Conservation (phyloP, 1,140 invertebrate species). For the Eubasilissa regina region DNA sequence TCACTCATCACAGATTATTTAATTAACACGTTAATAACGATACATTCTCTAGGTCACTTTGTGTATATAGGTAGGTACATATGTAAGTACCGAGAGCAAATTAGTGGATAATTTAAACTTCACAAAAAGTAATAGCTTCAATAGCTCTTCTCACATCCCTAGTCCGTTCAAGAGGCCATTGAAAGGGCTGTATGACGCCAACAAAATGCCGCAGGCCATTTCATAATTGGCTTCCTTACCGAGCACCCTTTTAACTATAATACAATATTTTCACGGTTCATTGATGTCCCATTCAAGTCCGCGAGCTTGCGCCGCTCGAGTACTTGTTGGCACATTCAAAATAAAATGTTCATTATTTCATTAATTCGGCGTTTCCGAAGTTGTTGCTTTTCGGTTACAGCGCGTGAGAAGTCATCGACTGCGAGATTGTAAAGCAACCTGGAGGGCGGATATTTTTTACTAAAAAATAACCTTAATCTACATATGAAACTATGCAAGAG, state of each 20-base stretch:
- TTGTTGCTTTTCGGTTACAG: slow-evolving; percentile 13
- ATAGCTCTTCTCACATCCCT: not conserved
- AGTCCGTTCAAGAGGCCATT: slow-evolving; percentile 13
- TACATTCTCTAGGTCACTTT: too few relatives aligned
- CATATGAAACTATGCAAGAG: too few relatives aligned
- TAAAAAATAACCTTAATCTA: too few relatives aligned
- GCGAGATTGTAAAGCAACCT: not conserved
- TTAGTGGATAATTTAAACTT: slow-evolving; percentile 1
- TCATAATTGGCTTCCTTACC: slow-evolving; percentile 53
- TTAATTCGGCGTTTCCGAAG: not conserved
- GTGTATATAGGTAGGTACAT: too few relatives aligned
- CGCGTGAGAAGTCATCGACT: slow-evolving; percentile 1
- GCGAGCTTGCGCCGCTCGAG: slow-evolving; percentile 3
- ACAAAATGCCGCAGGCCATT: slow-evolving; percentile 50
- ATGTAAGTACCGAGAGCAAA: too few relatives aligned
- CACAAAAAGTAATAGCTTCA: slow-evolving; percentile 10
- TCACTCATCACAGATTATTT: too few relatives aligned
- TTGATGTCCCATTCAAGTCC: slow-evolving; percentile 51
- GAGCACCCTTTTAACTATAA: slow-evolving; percentile 47
- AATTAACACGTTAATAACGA: too few relatives aligned
- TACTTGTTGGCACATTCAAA: slow-evolving; percentile 21
- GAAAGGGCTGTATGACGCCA: slow-evolving; percentile 9
- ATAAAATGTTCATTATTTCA: slow-evolving; percentile 1
- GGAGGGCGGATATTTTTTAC: too few relatives aligned
- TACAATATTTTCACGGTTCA: slow-evolving; percentile 57